Evolutionary conservation across 2,888 invertebrate species (phyloP), one percentile per base, ranked within the genome.

Genomic region (Heliconius erato): DNA sequence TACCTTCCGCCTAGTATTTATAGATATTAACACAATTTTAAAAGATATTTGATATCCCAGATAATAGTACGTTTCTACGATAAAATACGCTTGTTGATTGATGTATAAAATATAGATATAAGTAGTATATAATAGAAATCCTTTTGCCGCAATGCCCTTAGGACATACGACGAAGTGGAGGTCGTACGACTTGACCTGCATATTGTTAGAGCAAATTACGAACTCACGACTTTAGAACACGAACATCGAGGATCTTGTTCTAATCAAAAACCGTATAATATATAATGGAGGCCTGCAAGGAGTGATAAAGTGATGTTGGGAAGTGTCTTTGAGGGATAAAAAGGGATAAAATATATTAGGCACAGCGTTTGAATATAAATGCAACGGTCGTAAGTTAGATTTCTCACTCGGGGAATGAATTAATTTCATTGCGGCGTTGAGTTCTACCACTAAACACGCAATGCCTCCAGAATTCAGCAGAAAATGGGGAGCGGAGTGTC

Each of bases 201-300:
- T 81, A 81, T 79, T 83, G 85, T 80, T 81, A 68, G 71, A 80
- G 82, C 84, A 85, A 85, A 85, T 85, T 85, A 77, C 84, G n/a
- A 54, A 79, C 81, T 82, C 85, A 86, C 85, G 85, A 86, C 74
- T 77, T 78, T 26, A 16, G 44, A 44, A 44, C 72, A 72, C 72
- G 72, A 72, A 49, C 40, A 65, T 72, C 82, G 78, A 82, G 79
- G 80, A 82, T 84, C 83, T 85, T 65, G 83, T 82, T 82, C 79
- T 81, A 74, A 79, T 83, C 81, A 79, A 65, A 82, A 65, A n/a
- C 82, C 40, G 32, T 79, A 65, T 76, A 35, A 68, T 54, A 68
- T 82, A 80, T 72, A 67, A 49, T 67, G 83, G 80, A 82, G 79
- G 83, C 23, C n/a, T 78, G 78, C 68, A 68, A 78, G 67, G 44